Evolutionary conservation across 1,140 invertebrate species (phyloP).

Genomic region (Epicauta chinensis): DNA sequence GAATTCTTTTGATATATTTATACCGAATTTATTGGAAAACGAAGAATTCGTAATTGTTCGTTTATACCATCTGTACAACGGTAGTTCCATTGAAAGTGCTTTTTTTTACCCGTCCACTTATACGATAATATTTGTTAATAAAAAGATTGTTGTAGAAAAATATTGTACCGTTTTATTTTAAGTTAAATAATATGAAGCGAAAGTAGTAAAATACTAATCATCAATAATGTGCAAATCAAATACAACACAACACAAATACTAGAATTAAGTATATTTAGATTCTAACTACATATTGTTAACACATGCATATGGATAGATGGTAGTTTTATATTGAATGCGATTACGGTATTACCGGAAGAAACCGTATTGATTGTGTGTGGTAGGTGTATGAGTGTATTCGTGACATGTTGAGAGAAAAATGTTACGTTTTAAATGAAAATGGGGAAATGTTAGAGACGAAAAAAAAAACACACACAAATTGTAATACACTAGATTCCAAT

Average conservation of each 20-base stretch:
- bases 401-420: slow-evolving; percentile 4
- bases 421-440: too few species aligned
- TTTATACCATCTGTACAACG: too few species aligned
- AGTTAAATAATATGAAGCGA: too few species aligned
- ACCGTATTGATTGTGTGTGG: slow-evolving; percentile 6
- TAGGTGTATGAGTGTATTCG: slow-evolving; percentile 6
- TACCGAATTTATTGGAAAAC: too few species aligned
- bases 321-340: background rate
- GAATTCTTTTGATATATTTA: too few species aligned
- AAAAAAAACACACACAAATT: slow-evolving; percentile 11
- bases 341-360: slow-evolving; percentile 10
- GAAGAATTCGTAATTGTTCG: too few species aligned
- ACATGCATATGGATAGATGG: background rate
- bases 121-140: too few species aligned
- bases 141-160: too few species aligned
- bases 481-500: slow-evolving; percentile 24
- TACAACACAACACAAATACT: slow-evolving; percentile 8
- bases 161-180: too few species aligned
- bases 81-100: too few species aligned
- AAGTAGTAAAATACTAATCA: too few species aligned
- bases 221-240: slow-evolving; percentile 7
- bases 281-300: background rate
- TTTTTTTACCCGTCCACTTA: too few species aligned
- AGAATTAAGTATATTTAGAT: slow-evolving; percentile 9
- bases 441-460: slow-evolving; percentile 1